phyloP scores from a whole-genome alignment of 2,888 invertebrate genomes.

The Drosophila prostipennis region DNA sequence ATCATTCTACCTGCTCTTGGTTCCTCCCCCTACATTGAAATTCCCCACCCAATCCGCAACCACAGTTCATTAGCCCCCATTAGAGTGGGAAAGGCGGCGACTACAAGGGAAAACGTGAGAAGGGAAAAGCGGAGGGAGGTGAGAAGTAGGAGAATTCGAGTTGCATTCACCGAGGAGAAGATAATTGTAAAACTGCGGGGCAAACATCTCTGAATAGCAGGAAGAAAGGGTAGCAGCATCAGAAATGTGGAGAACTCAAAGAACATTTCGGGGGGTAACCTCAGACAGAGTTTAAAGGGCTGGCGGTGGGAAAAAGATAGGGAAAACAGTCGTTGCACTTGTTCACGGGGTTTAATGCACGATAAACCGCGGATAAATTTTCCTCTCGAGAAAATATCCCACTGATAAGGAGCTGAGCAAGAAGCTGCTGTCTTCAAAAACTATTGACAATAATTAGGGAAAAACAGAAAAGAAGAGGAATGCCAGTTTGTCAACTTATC shows the following conservation, averaged over 20 bases:
- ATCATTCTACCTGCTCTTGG: slow-evolving; percentile 49
- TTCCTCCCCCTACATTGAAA: not conserved
- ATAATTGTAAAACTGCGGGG: slow-evolving; percentile 33
- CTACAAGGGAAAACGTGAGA: slow-evolving; percentile 53
- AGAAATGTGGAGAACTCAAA: slow-evolving; percentile 13
- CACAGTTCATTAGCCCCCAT: slow-evolving; percentile 71
- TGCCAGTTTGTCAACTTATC: slow-evolving; percentile 26
- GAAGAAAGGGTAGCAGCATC: slow-evolving; percentile 56
- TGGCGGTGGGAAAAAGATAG: slow-evolving; percentile 10
- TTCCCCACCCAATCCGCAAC: slow-evolving; percentile 22
- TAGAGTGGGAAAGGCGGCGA: slow-evolving; percentile 61
- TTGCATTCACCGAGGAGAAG: slow-evolving; percentile 26
- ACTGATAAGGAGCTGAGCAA: slow-evolving; percentile 7
- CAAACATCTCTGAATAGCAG: slow-evolving; percentile 45
- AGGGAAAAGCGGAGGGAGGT: slow-evolving; percentile 7
- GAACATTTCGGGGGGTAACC: slow-evolving; percentile 31
- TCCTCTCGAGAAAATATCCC: slow-evolving; percentile 9
- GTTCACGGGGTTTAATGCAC: slow-evolving; percentile 63
- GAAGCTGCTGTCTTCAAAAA: slow-evolving; percentile 10
- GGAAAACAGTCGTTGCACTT: slow-evolving; percentile 52
- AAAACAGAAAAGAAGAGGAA: not conserved
- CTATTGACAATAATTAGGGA: slow-evolving; percentile 18
- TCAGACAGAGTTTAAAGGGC: slow-evolving; percentile 66
- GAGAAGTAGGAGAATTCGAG: slow-evolving; percentile 19
- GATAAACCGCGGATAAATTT: slow-evolving; percentile 51